Evolutionary conservation across 2,113 vertebrate species (phyloP).

Genomic region (Lepus timidus): DNA sequence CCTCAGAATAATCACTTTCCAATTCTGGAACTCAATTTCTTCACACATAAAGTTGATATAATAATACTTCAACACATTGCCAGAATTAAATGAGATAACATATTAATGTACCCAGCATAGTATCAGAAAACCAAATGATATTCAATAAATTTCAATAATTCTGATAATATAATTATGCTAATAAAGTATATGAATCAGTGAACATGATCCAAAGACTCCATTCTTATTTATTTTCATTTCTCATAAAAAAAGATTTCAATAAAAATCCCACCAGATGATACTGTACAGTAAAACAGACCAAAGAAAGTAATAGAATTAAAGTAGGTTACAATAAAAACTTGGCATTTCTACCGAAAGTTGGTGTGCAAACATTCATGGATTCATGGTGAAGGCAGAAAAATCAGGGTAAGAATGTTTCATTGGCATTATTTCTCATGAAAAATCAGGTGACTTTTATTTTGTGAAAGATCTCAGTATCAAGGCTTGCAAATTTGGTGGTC

Average conservation of each 20-base stretch:
- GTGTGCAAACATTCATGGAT: not conserved
- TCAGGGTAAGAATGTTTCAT: not conserved
- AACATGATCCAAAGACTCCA: not conserved
- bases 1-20: not conserved
- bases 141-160: constrained; percentile 25
- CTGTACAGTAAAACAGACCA: not conserved
- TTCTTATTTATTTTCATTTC: not conserved
- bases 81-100: constrained; percentile 6
- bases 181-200: not conserved
- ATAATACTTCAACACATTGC: not conserved
- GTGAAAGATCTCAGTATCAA: not conserved
- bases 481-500: not conserved
- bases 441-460: constrained; percentile 71
- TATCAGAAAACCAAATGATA: not conserved
- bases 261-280: not conserved
- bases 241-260: not conserved
- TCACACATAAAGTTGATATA: constrained; percentile 21
- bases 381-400: not conserved
- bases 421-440: constrained; percentile 68
- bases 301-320: not conserved
- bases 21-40: constrained; percentile 54
- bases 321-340: not conserved
- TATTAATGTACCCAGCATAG: not conserved
- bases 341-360: not conserved
- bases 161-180: not conserved